Conservation (phyloP, 2,888 invertebrate species). For the Halictus ligatus region DNA sequence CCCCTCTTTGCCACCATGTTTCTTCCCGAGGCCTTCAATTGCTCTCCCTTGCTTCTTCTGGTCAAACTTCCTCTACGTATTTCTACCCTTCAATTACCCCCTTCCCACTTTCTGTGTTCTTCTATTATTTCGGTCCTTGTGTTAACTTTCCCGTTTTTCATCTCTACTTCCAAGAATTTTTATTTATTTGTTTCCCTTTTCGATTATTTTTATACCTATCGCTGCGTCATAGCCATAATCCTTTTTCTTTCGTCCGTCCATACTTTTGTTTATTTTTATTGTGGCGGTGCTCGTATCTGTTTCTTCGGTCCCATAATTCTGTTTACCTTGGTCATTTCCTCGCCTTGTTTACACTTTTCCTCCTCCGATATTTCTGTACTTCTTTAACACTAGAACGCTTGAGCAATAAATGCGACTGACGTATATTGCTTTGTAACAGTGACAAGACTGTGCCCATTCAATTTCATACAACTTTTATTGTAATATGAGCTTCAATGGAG, state of each 20-base stretch:
- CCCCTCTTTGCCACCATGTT: conserved; percentile 58
- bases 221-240: not conserved
- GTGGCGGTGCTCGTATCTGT: not conserved
- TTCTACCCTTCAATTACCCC: conserved; percentile 4
- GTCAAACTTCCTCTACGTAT: conserved; percentile 49
- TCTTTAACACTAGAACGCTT: no score
- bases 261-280: not conserved
- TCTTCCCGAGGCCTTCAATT: conserved; percentile 51
- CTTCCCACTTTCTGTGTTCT: not conserved
- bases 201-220: not conserved
- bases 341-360: not conserved
- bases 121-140: not conserved
- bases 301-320: not conserved
- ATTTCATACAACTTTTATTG: no score
- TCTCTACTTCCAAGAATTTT: not conserved
- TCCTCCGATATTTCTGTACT: not conserved
- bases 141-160: not conserved
- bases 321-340: not conserved
- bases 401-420: no score
- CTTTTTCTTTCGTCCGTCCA: not conserved
- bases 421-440: no score
- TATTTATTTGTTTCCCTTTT: not conserved
- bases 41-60: conserved; percentile 45
- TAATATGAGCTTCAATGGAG: no score
- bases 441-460: no score